Evolutionary conservation across 2,113 vertebrate genomes (phyloP), one percentile per base, ranked within the genome.

Genomic region (Carlito syrichta): DNA sequence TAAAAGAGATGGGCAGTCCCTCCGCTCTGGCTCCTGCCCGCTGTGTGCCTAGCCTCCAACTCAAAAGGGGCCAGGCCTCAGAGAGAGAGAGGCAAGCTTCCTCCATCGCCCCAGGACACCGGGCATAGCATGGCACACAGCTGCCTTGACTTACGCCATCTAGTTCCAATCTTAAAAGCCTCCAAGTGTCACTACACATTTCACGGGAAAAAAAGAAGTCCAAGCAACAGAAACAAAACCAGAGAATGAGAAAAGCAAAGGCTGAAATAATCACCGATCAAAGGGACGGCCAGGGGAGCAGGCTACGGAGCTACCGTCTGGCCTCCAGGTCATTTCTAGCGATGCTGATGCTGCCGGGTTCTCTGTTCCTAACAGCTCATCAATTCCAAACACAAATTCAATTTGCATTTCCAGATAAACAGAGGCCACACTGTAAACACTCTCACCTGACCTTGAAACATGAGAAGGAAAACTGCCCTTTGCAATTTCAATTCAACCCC

Each of bases 341-440:
- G 54, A 0, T 94, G 68, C 97, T 16, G 0, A 92, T 92, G 97
- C 96, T 97, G 98, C 98, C 96, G 97, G 97, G 98, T 92, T 97
- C 98, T 98, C 96, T 90, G 96, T 97, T 98, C 98, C 96, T 94
- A 98, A 96, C 98, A 91, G 96, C 98, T 97, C 98, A 98, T 98
- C 98, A 97, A 97, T 97, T 97, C 87, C 79, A 98, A 98, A 97
- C 98, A 97, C 98, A 98, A 97, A 98, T 98, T 98, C 98, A 98
- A 98, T 98, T 96, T 99, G 98, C 98, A 98, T 98, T 97, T 94
- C 81, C 98, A 97, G 98, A 98, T 98, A 98, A 99, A 99, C 98
- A 98, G 98, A 98, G 98, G 98, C 96, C 97, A 97, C 98, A 95
- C 93, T 76, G 98, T 97, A 98, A 98, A 98, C 98, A 98, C 97